Evolutionary conservation across 2,888 invertebrate genomes (phyloP), one percentile per base, ranked within the genome.

Genomic region (Scaeva pyrastri): DNA sequence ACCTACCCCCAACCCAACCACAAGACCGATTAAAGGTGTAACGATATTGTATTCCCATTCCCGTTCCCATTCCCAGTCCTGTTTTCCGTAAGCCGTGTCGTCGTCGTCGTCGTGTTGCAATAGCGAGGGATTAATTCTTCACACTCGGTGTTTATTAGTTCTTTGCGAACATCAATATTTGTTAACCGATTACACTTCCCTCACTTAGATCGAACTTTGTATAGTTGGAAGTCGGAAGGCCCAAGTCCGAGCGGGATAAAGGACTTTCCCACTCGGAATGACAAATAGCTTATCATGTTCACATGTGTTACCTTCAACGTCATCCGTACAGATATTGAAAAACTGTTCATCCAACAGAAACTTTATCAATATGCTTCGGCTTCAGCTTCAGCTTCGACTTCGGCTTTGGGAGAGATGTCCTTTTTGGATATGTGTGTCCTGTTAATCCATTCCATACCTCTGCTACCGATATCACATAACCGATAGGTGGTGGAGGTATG

Each of bases 231-330:
- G n/a, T n/a, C n/a, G 26, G 26, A 31, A 71, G 31, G 8, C 1
- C 6, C 6, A 31, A 31, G 31, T 7, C 31, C 26, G 7, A 26
- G 26, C 26, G 31, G 31, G 8, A 31, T 31, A 31, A 55, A 55
- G 56, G 71, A 41, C 43, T 71, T 39, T 60, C 26, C 41, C 14
- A 39, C 21, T 48, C 39, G 66, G 52, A 75, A 82, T 86, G 86
- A 86, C 86, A 86, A 86, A 86, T 82, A 70, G 86, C 81, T 78
- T 74, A 60, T 64, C n/a, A 66, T 81, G 81, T 81, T 78, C 81
- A 86, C 86, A 86, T 82, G 81, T 86, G 86, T 81, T 76, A 74
- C 81, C 64, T 75, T 71, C 84, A 56, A 76, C 36, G 60, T 76
- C 80, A 72, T 60, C 66, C 80, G 76, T 66, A 68, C n/a, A n/a